These are phyloP conservation scores for Haplotaxodon microlepis DNA, from an alignment of 2,113 vertebrate genomes.

Conservation along the genomic window DNA sequence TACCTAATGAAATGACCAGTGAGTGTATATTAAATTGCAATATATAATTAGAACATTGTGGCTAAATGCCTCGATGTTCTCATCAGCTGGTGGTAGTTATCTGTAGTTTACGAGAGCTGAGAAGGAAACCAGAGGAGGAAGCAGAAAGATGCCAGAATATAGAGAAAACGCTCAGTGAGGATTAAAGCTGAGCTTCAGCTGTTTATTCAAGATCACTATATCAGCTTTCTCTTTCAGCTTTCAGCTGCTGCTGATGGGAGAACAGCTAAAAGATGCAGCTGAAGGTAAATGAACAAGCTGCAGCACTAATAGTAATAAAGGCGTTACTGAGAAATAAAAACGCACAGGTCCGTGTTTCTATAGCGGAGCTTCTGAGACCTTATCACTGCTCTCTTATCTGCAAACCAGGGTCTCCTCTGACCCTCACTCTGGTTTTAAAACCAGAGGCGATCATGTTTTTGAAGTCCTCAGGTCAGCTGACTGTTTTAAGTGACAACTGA, in stretches of 20 bases:
- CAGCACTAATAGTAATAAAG: accelerated
- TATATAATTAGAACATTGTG: not conserved
- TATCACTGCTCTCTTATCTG: not conserved
- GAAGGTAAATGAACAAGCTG: not conserved
- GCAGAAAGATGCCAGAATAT: not conserved
- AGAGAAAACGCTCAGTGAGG: not conserved
- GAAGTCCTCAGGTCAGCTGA: accelerated
- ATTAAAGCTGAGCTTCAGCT: not conserved
- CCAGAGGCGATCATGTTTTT: not conserved
- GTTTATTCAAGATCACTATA: not conserved
- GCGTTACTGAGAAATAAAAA: not conserved
- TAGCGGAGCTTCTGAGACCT: not conserved
- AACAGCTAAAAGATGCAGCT: not conserved
- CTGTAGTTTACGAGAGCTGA: not conserved
- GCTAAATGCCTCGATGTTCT: not conserved
- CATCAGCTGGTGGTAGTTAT: not conserved
- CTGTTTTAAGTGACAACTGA: not conserved
- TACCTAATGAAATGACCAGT: not conserved
- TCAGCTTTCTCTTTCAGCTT: not conserved
- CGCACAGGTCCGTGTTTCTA: accelerated
- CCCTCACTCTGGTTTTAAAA: not conserved
- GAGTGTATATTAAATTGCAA: not conserved
- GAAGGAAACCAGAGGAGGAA: not conserved
- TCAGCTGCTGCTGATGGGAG: not conserved
- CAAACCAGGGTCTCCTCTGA: not conserved